Base-by-base conservation (phyloP, 2,888 invertebrate genomes). In the Pheosia tremula region DNA sequence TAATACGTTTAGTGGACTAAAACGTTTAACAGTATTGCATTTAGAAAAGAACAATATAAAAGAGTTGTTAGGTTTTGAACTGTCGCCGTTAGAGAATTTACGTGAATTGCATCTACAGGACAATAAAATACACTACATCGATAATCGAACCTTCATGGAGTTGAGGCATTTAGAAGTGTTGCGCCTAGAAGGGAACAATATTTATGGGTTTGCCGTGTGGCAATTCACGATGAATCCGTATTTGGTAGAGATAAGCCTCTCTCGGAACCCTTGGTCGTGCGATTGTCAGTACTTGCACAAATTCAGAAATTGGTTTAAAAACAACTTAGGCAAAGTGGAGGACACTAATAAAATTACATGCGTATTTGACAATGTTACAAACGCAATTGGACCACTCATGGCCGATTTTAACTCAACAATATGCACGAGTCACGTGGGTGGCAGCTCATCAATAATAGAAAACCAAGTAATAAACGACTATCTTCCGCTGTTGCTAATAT, bases 251-350 rank as follows among this genome's bases (percentile, higher is more conserved):
- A 96, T 98, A 78, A 96, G 96, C 60, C 94, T 98, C 69, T 95
- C 96, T 62, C 96, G 96, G 77, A 98, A 98, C 87, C 96, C 97
- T 58, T 98, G 98, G 98, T 97, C 97, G 70, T 98, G 98, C 89
- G 97, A 98, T 84, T 98, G 98, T 90, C 95, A 95, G 77, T 98
- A 97, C 87, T 90, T 98, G 79, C 96, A 96, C 75, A 95, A 96
- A 83, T 97, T 97, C 83, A 95, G 97, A 78, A 95, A 95, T 75
- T 98, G 97, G 96, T 95, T 98, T 82, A 95, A 95, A 77, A 95
- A 95, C 66, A 97, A 97, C 86, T 94, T 95, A 56, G 97, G 96
- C 64, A 97, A 97, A 94, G 96, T 98, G 59, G 94, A 96, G 73
- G 98, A 98, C 84, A 96, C 96, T 57, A 94, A 95, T 67, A 95